Base-by-base conservation (phyloP, 1,140 invertebrate species). In the Drosophila repletoides region DNA sequence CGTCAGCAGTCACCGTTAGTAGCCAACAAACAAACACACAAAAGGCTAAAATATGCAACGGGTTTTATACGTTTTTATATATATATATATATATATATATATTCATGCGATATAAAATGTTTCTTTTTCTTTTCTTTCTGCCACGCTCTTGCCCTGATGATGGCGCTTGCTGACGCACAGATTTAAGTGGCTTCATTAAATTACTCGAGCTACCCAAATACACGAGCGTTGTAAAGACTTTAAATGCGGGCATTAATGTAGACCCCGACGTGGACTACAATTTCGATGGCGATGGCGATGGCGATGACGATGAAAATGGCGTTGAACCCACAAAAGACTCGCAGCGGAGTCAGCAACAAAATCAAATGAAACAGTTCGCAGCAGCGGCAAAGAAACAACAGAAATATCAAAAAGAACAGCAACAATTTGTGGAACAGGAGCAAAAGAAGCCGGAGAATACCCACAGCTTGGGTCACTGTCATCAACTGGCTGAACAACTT, bases 121-220 rank as follows among this genome's bases (percentile, higher is more conserved):
- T 74, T 74, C 65, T 71, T 26, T 67, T 68, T 68, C 56, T 24
- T 73, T 73, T 64, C 40, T 70, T 22, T 41, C 38, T 36, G 49
- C 5, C 26, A 1, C 22, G 38, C 28, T 34, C 10, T 29, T 38
- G 29, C 19, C 24, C 19, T 61, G 22, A 53, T 61, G 51, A 65
- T 60, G 68, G 36, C 55, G 60, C 12, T n/a, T 60, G 52, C 64
- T 59, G 60, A 64, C 51, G 79, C 74, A 55, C 69, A 89, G 88
- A 88, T 80, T 83, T 89, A 80, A 89, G 84, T 83, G 77, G 80
- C 69, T 89, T 89, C 70, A 88, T 89, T 75, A 84, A 88, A 80
- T 77, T 89, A 68, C 84, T 89, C 9, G 88, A 89, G 73, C 84
- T 75, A 59, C 76, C 84, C 45, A 87, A 89, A 74, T 89, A 89